Conservation (phyloP, 2,888 invertebrate species). For the Globia sparganii region DNA sequence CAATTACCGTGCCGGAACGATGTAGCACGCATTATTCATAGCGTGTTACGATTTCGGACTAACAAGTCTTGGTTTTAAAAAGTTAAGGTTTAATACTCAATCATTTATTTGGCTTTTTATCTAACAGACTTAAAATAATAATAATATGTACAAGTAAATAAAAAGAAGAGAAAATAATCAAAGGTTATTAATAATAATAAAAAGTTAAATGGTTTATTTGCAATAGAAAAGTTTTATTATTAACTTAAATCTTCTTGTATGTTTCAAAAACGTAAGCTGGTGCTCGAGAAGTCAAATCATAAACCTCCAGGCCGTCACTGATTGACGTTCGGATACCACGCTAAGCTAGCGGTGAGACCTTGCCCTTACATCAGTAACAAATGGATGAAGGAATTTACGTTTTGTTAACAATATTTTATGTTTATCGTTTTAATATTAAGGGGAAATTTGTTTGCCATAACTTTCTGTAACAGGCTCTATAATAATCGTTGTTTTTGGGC, state of each 20-base stretch:
- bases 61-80: not conserved
- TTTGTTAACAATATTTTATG: constrained; percentile 70
- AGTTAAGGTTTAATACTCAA: too few species aligned
- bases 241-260: not conserved
- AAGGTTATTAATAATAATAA: too few species aligned
- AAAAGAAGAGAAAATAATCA: too few species aligned
- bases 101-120: too few species aligned
- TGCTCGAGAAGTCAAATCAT: not conserved
- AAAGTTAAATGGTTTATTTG: not conserved
- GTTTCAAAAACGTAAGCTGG: not conserved
- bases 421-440: constrained; percentile 72
- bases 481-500: constrained; percentile 27
- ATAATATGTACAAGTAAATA: too few species aligned
- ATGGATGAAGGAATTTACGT: constrained; percentile 70
- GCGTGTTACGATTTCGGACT: not conserved
- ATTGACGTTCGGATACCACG: not conserved
- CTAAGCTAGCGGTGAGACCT: constrained; percentile 48
- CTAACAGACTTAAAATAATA: too few species aligned
- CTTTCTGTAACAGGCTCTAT: constrained; percentile 40
- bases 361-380: constrained; percentile 66
- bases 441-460: constrained; percentile 66
- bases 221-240: not conserved
- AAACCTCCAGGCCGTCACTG: not conserved
- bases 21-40: not conserved
- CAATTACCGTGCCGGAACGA: too few species aligned